A percentile compares a stretch with the other conserved stretches of the same genome.
Evolutionary conservation across 2,797 vertebrate genomes (phyloP).

Genomic region (Paedocypris micromegethes): DNA sequence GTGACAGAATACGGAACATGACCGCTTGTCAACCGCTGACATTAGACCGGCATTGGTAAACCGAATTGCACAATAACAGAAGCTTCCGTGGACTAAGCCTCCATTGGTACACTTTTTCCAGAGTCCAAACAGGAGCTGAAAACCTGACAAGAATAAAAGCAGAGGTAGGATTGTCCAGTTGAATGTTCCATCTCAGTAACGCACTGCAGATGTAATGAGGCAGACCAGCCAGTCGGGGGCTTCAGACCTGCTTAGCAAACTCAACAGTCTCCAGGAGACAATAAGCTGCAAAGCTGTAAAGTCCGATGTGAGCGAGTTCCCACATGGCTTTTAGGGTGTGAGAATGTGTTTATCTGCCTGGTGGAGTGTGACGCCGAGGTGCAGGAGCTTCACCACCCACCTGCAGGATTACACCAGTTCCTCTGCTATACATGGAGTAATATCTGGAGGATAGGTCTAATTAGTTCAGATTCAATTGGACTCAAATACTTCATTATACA

Average conservation of each 20-base stretch:
- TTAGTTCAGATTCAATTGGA: slow-evolving; percentile 73
- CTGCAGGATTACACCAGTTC: slow-evolving; percentile 58
- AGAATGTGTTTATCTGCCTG: slow-evolving; percentile 40
- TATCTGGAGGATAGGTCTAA: slow-evolving; percentile 70
- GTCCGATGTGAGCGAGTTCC: background rate
- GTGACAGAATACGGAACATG: too few relatives aligned
- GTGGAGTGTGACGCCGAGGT: slow-evolving; percentile 43
- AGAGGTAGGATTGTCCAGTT: slow-evolving; percentile 44
- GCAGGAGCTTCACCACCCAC: slow-evolving; percentile 44
- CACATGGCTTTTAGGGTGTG: slow-evolving; percentile 27
- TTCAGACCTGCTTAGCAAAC: slow-evolving; percentile 72
- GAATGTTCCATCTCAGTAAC: slow-evolving; percentile 90
- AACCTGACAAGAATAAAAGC: too few relatives aligned
- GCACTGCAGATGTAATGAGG: slow-evolving; percentile 86
- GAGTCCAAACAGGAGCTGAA: too few relatives aligned
- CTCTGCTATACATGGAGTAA: slow-evolving; percentile 65
- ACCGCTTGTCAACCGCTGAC: too few relatives aligned
- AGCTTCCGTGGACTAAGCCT: too few relatives aligned
- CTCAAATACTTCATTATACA: slow-evolving; percentile 69
- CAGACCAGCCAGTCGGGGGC: slow-evolving; percentile 46
- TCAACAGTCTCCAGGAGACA: slow-evolving; percentile 47
- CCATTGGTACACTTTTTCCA: too few relatives aligned
- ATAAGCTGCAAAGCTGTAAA: slow-evolving; percentile 24
- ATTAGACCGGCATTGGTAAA: too few relatives aligned
- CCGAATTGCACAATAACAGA: too few relatives aligned